Base-by-base conservation (phyloP, 2,113 vertebrate species). In the Crocuta crocuta region DNA sequence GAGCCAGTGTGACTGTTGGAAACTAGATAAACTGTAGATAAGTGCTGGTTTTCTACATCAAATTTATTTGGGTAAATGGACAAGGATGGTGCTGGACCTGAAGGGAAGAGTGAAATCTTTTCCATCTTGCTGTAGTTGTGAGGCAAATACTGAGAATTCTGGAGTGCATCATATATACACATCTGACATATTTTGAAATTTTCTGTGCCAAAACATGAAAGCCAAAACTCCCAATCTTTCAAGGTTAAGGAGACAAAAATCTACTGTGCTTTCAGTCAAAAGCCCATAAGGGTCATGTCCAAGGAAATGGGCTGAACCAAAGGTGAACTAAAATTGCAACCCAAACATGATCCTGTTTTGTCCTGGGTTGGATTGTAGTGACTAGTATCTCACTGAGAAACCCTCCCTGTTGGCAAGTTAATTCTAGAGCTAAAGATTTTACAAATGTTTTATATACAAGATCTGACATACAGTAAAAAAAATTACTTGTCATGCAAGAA, bases 401-500 rank as follows among this genome's bases (percentile, higher is more conserved):
- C 4, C 9, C 4, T 71, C 17, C 19, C 4, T 61, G 15, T 50
- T 87, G 16, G 26, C 76, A 97, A 79, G 80, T 81, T 76, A 92
- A 94, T 45, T 55, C 71, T 4, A 93, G 21, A 91, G 17, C 31
- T 85, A 15, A 84, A 91, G 33, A 35, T n/a, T 96, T 68, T 91
- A 76, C 31, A 86, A 10, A n/a, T 68, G 24, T 89, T 96, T 88
- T 76, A 76, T 58, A 85, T 4, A 50, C 5, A 74, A 53, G 1
- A 5, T 80, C 78, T 95, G 43, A 91, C n/a, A 92, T 55, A 70
- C 10, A 96, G 45, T 92, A 39, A 39, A 81, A 81, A 88, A 97
- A 89, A 93, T 58, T 92, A 70, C 43, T 86, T 71, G 28, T 91
- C 65, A 95, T 71, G 71, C 76, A 95, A 74, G 95, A 50, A 93